Percentiles rank a stretch among this genome's conserved stretches.
phyloP scores from a whole-genome alignment of 1,140 invertebrate genomes.

The Nasonia longicornis region DNA sequence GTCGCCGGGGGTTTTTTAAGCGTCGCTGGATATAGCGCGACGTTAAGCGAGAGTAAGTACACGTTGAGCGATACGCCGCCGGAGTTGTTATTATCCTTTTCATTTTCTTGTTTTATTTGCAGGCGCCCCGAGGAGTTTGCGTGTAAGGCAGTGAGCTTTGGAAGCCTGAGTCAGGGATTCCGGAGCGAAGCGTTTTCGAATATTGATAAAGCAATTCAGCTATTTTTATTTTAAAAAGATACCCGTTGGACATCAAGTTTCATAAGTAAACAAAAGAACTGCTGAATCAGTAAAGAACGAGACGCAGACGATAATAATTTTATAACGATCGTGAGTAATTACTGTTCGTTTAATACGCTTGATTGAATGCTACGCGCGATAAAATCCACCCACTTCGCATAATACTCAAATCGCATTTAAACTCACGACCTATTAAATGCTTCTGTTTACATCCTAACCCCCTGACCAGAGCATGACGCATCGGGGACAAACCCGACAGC shows the following conservation, averaged over 20 bases:
- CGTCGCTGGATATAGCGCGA: not conserved
- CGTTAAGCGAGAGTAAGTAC: constrained; percentile 14
- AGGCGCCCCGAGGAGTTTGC: not conserved
- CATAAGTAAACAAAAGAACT: too few relatives aligned
- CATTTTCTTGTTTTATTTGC: constrained; percentile 10
- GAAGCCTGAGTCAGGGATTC: not conserved
- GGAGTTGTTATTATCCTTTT: constrained; percentile 2
- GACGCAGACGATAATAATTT: too few relatives aligned
- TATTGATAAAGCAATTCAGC: too few relatives aligned
- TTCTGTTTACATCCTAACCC: not conserved
- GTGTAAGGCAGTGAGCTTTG: not conserved
- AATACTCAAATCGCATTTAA: not conserved
- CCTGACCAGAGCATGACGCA: not conserved
- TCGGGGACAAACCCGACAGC: not conserved
- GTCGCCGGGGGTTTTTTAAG: not conserved
- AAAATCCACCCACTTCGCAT: not conserved
- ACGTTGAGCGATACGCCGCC: not conserved
- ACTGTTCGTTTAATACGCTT: not conserved
- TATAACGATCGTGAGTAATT: too few relatives aligned
- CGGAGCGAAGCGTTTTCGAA: too few relatives aligned
- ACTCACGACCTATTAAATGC: not conserved
- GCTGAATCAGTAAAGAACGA: too few relatives aligned
- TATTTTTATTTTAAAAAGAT: too few relatives aligned
- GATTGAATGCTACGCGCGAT: not conserved
- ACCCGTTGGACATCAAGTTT: too few relatives aligned